phyloP scores from a whole-genome alignment of 2,888 invertebrate genomes.

The Sycophila texana region DNA sequence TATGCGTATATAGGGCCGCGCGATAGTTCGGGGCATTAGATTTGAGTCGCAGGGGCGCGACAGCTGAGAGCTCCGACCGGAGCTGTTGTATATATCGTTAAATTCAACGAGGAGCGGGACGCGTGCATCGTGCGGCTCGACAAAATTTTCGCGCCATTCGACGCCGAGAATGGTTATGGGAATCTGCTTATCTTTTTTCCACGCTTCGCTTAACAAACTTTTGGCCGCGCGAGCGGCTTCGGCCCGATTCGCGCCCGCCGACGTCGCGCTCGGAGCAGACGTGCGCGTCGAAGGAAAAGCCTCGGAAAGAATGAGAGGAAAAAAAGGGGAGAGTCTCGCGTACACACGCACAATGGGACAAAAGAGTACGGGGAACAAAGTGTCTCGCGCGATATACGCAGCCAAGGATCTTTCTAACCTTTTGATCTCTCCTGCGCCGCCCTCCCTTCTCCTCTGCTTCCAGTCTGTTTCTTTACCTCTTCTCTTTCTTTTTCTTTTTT shows the following conservation, averaged over 20 bases:
- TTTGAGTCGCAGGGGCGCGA: not conserved
- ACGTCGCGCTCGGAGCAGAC: not conserved
- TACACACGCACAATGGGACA: constrained; percentile 16
- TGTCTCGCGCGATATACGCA: not conserved
- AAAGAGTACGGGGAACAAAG: constrained; percentile 2
- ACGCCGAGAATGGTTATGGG: constrained; percentile 57
- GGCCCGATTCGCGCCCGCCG: not conserved
- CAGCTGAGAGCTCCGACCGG: not conserved
- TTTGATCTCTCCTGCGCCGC: no score
- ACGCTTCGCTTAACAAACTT: constrained; percentile 57
- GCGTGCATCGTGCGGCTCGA: constrained; percentile 24
- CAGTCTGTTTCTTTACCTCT: no score
- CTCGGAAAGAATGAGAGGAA: not conserved
- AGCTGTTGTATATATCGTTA: not conserved
- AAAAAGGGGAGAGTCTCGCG: constrained; percentile 11
- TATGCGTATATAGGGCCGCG: no score
- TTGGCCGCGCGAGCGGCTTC: constrained; percentile 25
- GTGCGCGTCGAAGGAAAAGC: not conserved
- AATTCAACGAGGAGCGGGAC: constrained; percentile 24
- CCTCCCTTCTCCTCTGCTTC: no score
- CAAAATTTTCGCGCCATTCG: constrained; percentile 55
- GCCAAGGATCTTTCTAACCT: not conserved
- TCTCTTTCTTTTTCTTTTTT: no score
- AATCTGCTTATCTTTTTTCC: constrained; percentile 57
- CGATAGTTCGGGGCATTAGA: constrained; percentile 13